phyloP scores from a whole-genome alignment of 1,140 invertebrate species.

The Ostrea edulis region DNA sequence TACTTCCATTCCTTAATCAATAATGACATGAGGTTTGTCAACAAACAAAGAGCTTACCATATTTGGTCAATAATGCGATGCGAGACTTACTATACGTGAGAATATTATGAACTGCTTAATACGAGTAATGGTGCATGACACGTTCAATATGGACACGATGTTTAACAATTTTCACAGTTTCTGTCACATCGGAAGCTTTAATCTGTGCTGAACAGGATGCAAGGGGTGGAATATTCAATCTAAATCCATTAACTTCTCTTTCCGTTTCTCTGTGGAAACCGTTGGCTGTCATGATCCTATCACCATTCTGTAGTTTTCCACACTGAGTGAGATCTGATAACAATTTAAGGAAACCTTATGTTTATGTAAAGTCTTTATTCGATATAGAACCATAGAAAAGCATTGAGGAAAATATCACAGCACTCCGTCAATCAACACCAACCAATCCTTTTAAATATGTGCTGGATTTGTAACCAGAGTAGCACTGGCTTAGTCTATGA shows the following conservation, averaged over 20 bases:
- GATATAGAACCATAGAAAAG: slow-evolving; percentile 36
- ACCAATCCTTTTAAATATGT: slow-evolving; percentile 52
- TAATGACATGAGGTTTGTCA: too few species aligned
- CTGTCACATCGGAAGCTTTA: slow-evolving; percentile 45
- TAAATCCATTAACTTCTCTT: neutral
- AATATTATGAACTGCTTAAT: too few species aligned
- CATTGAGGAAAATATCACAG: slow-evolving; percentile 47
- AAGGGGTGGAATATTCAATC: neutral
- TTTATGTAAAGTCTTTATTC: neutral
- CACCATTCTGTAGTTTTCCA: neutral
- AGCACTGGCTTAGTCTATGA: slow-evolving; percentile 44
- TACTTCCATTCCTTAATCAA: too few species aligned
- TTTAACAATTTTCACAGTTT: too few species aligned
- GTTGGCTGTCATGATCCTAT: neutral
- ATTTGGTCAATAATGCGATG: too few species aligned
- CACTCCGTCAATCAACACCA: slow-evolving; percentile 42
- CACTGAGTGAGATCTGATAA: too few species aligned
- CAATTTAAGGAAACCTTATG: neutral
- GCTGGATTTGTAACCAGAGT: slow-evolving; percentile 52
- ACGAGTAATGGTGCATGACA: too few species aligned
- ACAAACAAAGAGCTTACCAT: too few species aligned
- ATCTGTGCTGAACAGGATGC: slow-evolving; percentile 41
- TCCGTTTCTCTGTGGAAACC: neutral
- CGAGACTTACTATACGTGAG: too few species aligned
- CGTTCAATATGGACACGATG: too few species aligned